These are phyloP conservation scores for Linnaemya tessellans DNA, from an alignment of 2,888 invertebrate genomes.

Conservation along the genomic window DNA sequence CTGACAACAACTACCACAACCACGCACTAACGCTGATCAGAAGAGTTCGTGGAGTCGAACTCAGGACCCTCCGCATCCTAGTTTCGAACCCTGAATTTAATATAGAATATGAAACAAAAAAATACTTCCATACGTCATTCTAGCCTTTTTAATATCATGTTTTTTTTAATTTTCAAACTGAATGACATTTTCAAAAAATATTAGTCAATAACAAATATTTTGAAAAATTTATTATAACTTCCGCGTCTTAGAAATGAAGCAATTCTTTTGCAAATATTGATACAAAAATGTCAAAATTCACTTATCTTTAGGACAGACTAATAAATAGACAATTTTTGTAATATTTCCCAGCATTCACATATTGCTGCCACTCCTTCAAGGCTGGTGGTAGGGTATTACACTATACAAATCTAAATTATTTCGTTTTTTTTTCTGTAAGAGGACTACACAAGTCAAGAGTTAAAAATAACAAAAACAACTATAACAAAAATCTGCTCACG, in stretches of 20 bases:
- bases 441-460: constrained; percentile 64
- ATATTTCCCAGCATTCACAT: not conserved
- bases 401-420: constrained; percentile 32
- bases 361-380: not conserved
- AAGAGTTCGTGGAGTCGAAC: too few relatives aligned
- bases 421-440: constrained; percentile 9
- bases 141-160: too few relatives aligned
- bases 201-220: too few relatives aligned
- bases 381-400: constrained; percentile 14
- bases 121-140: too few relatives aligned
- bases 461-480: constrained; percentile 26
- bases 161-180: too few relatives aligned
- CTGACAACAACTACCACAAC: too few relatives aligned
- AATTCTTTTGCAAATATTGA: not conserved
- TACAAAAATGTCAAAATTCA: not conserved
- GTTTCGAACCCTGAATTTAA: too few relatives aligned
- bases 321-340: not conserved
- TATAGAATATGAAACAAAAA: too few relatives aligned
- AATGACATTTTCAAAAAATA: too few relatives aligned
- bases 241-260: not conserved
- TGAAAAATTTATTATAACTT: too few relatives aligned
- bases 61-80: too few relatives aligned
- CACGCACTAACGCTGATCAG: too few relatives aligned
- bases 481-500: not conserved
- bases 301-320: not conserved